Evolutionary conservation across 2,797 vertebrate species (phyloP), one percentile per base, ranked within the genome.

Genomic region (Menidia menidia): DNA sequence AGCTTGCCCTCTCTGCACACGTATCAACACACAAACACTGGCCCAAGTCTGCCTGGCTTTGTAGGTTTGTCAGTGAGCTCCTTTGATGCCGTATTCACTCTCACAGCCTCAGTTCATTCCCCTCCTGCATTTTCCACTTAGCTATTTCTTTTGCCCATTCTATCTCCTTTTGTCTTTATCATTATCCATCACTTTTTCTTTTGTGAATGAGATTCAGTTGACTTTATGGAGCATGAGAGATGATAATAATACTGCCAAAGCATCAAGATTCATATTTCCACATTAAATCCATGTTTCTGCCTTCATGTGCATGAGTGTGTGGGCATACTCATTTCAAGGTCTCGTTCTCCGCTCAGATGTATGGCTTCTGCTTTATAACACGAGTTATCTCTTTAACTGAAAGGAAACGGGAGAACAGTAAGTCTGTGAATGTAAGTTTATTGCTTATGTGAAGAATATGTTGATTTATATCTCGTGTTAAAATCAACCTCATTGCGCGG

Each of bases 71-170:
- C 66, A 77, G 59, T 80, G 67, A 59, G 67, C 79, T 87, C 62
- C 75, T 80, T 77, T 88, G 81, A 88, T 87, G 74, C 71, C 73
- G 54, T 83, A 67, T 84, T 81, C 73, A 66, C 75, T 73, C 64
- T 83, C 71, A 47, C 52, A 80, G 73, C 73, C 62, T 73, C 71
- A 53, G 70, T 75, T 7, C 8, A 4, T 50, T 58, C 54, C 59
- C 73, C 75, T 77, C 60, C 75, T 32, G 53, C 43, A n/a, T 50
- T 78, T 78, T 64, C 73, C 57, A 60, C 75, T 4, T n/a, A 16
- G n/a, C 51, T 72, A 75, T 57, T 58, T 60, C 55, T 50, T 61
- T 47, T 19, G 39, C 35, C 14, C 44, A 51, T 16, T 55, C 56
- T 50, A 4, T 66, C 19, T 19, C 54, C 6, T 58, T 75, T 48